phyloP scores from a whole-genome alignment of 2,113 vertebrate species.

The Proterorhinus semilunaris region DNA sequence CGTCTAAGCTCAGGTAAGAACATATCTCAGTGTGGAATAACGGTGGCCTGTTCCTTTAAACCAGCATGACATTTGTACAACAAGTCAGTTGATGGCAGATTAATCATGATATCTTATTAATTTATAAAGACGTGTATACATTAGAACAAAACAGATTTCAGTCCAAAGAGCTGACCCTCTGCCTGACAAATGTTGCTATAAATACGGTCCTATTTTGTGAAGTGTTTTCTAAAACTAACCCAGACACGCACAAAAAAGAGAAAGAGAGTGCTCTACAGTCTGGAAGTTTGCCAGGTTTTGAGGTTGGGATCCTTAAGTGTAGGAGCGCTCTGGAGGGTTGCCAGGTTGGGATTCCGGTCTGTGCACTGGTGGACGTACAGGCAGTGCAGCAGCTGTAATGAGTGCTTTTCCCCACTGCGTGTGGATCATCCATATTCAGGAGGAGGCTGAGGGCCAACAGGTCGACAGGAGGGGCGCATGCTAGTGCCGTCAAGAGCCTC shows the following conservation, averaged over 20 bases:
- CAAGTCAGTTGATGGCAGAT: no score
- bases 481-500: constrained; percentile 29
- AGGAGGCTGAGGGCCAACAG: constrained; percentile 14
- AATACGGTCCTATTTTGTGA: not conserved
- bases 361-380: constrained; percentile 23
- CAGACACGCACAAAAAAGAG: not conserved
- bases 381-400: constrained; percentile 25
- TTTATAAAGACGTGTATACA: no score
- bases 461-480: constrained; percentile 21
- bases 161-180: not conserved
- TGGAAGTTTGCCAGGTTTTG: constrained; percentile 3
- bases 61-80: no score
- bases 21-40: no score
- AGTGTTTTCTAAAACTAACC: not conserved
- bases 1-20: no score
- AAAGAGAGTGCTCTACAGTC: constrained; percentile 2
- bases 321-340: constrained; percentile 13
- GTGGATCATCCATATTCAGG: constrained; percentile 42
- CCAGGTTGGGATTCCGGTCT: not conserved
- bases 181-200: not conserved
- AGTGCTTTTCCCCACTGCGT: constrained; percentile 32
- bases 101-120: no score
- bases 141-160: no score
- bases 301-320: not conserved
- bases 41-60: no score